phyloP scores from a whole-genome alignment of 1,140 invertebrate genomes.

The Trissolcus basalis region DNA sequence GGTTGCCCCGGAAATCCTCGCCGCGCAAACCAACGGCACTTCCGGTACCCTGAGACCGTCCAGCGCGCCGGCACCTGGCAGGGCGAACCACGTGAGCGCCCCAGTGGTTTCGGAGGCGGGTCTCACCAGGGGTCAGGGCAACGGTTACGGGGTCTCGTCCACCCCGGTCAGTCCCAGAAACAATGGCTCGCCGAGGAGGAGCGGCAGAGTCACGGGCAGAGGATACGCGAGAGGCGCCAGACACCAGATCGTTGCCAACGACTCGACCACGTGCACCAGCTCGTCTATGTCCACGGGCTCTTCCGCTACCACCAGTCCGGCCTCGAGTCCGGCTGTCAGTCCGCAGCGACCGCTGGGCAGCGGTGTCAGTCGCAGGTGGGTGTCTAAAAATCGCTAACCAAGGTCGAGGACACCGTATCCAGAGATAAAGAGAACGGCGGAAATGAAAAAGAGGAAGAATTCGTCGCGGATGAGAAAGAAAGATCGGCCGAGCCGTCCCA shows the following conservation, averaged over 20 bases:
- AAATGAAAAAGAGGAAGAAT: too few species aligned
- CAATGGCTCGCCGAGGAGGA: conserved; percentile 23
- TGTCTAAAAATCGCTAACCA: background rate
- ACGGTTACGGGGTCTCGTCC: conserved; percentile 7
- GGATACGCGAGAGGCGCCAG: conserved; percentile 34
- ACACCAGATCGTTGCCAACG: conserved; percentile 49
- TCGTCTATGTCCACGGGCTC: conserved; percentile 60
- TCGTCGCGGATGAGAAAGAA: too few species aligned
- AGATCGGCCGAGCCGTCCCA: too few species aligned
- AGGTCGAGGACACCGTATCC: too few species aligned
- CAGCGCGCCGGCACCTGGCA: conserved; percentile 68
- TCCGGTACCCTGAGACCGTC: conserved; percentile 64
- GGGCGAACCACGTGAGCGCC: conserved; percentile 4
- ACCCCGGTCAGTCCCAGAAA: conserved; percentile 30
- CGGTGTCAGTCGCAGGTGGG: conserved; percentile 16
- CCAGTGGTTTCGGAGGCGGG: background rate
- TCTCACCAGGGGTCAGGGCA: background rate
- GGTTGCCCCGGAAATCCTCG: conserved; percentile 71
- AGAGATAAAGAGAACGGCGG: too few species aligned
- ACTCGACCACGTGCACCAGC: conserved; percentile 57
- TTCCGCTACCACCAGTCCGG: conserved; percentile 44
- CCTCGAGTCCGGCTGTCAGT: conserved; percentile 60
- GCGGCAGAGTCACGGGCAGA: conserved; percentile 23
- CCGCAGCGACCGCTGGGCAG: conserved; percentile 48
- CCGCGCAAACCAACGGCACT: conserved; percentile 71